Evolutionary conservation across 2,888 invertebrate species (phyloP), one percentile per base, ranked within the genome.

Genomic region (Drosophila percnosoma): DNA sequence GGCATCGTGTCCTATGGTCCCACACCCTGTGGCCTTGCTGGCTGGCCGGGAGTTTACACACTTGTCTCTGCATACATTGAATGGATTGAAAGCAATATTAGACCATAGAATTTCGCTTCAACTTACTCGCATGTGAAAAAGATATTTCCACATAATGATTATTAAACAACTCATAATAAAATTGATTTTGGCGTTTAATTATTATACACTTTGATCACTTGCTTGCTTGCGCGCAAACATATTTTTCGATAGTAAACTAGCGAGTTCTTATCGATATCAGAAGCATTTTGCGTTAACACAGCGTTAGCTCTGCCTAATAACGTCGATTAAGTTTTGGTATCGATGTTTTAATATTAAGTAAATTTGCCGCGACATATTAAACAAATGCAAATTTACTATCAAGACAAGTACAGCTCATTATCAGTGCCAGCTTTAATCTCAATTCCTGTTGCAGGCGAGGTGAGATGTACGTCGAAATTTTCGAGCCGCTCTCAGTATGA

Each of bases 1-100:
- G 96, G 96, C 0, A 92, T 96, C 18, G 95, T 96, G 0, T 95
- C 95, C 0, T 95, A 94, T 80, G 96, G 96, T 6, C 95, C 95
- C 2, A 94, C 94, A 0, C 94, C 94, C 0, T 96, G 95, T 76
- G 95, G 95, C 0, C 93, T 94, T 87, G 91, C 92, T 40, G 94
- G 94, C 7, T 95, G 92, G 92, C 95, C 96, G 0, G 95, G 95
- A 2, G 95, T 96, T 58, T 96, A 96, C 80, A 95, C 95, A 0
- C 94, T 93, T 82, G 94, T 95, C 0, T 89, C 93, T 6, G 93
- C 94, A 60, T 95, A 94, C 77, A 89, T 94, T 42, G 93, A 94
- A 1, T 96, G 96, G 95, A 95, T 96, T 74, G 77, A 85, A 11
- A 61, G 63, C 60, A 92, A 84, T n/a, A 80, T 93, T 51, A 71